Evolutionary conservation across 2,888 invertebrate genomes (phyloP), one percentile per base, ranked within the genome.

Genomic region (Sphecodes monilicornis): DNA sequence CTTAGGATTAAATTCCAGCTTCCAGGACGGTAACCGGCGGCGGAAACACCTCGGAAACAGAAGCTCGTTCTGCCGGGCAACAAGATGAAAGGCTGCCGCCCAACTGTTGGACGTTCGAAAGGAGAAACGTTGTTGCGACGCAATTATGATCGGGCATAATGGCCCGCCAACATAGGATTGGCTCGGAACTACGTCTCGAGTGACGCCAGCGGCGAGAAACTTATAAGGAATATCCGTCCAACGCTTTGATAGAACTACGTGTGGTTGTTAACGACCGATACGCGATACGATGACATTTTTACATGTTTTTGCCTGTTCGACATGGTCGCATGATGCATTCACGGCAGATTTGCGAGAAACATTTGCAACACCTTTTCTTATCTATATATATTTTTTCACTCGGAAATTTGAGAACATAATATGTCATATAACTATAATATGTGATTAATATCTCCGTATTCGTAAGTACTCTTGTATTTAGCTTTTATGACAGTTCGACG

Each of bases 11-110:
- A 93, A 92, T 93, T 92, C 92, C 92, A 92, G 91, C 91, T 92
- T 92, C 90, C 92, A 92, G 91, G 88, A 92, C 93, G 92, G 93
- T 93, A 93, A 92, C 92, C 91, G 91, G 88, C 91, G 92, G 91
- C 93, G 93, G 93, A 93, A 93, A 93, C 92, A 93, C 92, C 91
- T 92, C 90, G 92, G 92, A 93, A 93, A 93, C 93, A 93, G 93
- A 93, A 93, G 93, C 93, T 92, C 91, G 91, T 88, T 91, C 92
- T 92, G 86, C 80, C 77, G 88, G 88, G 71, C 78, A 70, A 69
- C 71, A 85, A 93, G 93, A 93, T 93, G 92, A 93, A 93, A 93
- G 93, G 84, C 89, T 87, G 90, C 93, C 93, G 93, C 74, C 90
- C 91, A 89, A 87, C 68, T 68, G 76, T 71, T 76, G 80, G 76